Base-by-base conservation (phyloP, 2,888 invertebrate genomes). In the Hirtodrosophila trivittata region DNA sequence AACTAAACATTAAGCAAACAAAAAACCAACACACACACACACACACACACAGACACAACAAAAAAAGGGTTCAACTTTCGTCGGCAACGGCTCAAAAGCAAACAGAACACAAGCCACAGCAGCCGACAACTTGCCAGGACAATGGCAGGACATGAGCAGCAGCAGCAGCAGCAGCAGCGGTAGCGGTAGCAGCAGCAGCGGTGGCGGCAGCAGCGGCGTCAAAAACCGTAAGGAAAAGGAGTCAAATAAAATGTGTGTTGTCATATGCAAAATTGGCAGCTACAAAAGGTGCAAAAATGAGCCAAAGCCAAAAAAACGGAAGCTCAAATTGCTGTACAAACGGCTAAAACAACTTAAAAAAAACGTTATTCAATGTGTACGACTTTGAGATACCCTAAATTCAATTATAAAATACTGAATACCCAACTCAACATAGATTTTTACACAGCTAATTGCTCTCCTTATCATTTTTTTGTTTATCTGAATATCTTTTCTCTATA, bases 1-100 rank as follows among this genome's bases (percentile, higher is more conserved):
- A 83, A 72, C 63, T 66, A 76, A 83, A 78, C 83, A 78, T 83
- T 76, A 80, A 47, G 70, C 77, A 80, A 76, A 78, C 83, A 82
- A 60, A 67, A 73, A 62, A 52, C 46, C 35, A 46, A 26, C 60
- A 68, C 30, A 54, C 5, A 28, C 28, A 28, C 28, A 7, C n/a
- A 41, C 25, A 25, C 8, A 21, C 16, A 41, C n/a, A 21, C 3
- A 13, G 10, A 9, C 18, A 28, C 5, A 8, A 28, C 1, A 28
- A 55, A 45, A 52, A 71, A 72, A 66, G 59, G 72, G 66, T 72
- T 72, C 49, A 66, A 72, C 66, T 71, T 72, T 72, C 52, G 60
- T 47, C 38, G 59, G 56, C 59, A 60, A 49, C 41, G 52, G 30
- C 68, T 69, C 57, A 67, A 68, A 72, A 45, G 60, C 74, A 73